A percentile compares a stretch with the other conserved stretches of the same genome.
phyloP scores from a whole-genome alignment of 2,797 vertebrate species.

The Dipus sagitta region DNA sequence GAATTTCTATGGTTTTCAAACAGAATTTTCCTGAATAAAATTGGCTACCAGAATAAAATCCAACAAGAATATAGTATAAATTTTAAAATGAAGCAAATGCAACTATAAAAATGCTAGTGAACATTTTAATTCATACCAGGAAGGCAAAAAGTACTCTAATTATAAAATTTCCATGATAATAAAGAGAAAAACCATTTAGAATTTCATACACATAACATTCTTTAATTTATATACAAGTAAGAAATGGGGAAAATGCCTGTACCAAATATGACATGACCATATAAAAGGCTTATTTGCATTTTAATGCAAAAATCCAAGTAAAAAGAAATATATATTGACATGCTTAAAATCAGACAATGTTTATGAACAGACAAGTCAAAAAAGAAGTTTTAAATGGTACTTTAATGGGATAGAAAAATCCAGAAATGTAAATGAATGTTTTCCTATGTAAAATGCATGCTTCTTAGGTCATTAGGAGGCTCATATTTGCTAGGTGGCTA shows the following conservation, averaged over 20 bases:
- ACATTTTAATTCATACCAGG: neutral
- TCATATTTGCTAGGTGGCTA: neutral
- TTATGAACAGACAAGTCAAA: neutral
- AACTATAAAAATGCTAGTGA: constrained; percentile 4
- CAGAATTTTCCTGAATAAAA: constrained; percentile 20
- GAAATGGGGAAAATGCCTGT: neutral
- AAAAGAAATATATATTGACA: neutral
- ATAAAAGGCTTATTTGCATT: neutral
- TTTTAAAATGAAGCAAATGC: constrained; percentile 22
- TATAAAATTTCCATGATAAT: neutral
- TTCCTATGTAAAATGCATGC: constrained; percentile 12
- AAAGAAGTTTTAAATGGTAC: neutral
- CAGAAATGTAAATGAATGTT: constrained; percentile 37
- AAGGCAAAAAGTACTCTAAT: constrained; percentile 9
- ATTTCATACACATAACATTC: neutral
- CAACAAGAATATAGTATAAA: neutral
- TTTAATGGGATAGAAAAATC: neutral
- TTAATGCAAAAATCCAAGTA: constrained; percentile 12
- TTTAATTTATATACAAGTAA: neutral
- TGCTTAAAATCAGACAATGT: neutral
- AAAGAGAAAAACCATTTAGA: neutral
- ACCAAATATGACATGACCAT: constrained; percentile 2
- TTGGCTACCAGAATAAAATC: constrained; percentile 42
- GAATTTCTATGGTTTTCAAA: neutral
- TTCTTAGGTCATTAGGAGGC: neutral